Base-by-base conservation (phyloP, 2,888 invertebrate genomes). In the Gisinianus flammeolus region DNA sequence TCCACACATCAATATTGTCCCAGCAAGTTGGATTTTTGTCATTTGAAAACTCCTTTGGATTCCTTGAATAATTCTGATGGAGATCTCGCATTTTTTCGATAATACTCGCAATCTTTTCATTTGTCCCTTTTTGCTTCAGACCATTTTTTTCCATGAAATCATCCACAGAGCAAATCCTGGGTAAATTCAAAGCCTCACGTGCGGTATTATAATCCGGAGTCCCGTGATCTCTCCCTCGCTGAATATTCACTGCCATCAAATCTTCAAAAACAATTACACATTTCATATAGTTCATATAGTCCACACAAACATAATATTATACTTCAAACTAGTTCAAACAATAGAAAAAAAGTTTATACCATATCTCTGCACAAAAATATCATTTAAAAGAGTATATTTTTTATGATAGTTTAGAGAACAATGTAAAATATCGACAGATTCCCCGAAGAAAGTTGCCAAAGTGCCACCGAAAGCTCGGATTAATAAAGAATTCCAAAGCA, bases 181-280 rank as follows among this genome's bases (percentile, higher is more conserved):
- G 35, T 19, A 91, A 86, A 26, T 88, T 88, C 83, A 89, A 89
- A 8, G 88, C 88, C 81, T 86, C 85, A 77, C 91, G 86, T 0
- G 89, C 90, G 0, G 89, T 88, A 85, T 91, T 90, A 85, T 90
- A 91, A 86, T 91, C 91, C 0, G 91, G 90, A 30, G 82, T 83
- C 16, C 84, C 90, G 85, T 90, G 90, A 84, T 90, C 90, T 73
- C 90, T 86, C 35, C 35, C 86, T 79, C 90, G 85, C 85, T 90
- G 90, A 72, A 91, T 89, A 85, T 90, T 90, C 19, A 90, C 81
- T 3, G 90, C 90, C 89, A 90, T 90, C 79, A 90, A 86, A 85
- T 91, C 90, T 35, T 8, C 12, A n/a, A n/a, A n/a, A n/a, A n/a
- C n/a, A 35, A 35, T 5, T 35, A 35, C 5, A 35, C 5, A 12